These are phyloP conservation scores for Esox masquinongy DNA, from an alignment of 2,797 vertebrate species.

Conservation along the genomic window DNA sequence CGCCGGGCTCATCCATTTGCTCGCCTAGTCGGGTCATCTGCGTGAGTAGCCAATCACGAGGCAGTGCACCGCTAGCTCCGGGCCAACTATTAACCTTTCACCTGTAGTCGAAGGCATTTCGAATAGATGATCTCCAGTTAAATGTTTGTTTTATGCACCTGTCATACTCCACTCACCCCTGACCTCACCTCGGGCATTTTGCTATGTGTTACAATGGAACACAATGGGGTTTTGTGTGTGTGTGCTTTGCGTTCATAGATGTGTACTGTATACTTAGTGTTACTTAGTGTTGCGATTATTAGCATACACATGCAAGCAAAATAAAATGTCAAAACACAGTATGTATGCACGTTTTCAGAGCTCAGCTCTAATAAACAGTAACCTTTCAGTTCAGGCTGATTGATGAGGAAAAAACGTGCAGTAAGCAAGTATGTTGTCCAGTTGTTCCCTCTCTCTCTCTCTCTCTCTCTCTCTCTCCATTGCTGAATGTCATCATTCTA, in stretches of 20 bases:
- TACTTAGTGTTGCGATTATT: slow-evolving; percentile 41
- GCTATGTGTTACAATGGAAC: neutral
- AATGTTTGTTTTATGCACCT: neutral
- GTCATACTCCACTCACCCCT: neutral
- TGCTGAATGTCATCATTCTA: no score
- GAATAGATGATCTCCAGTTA: no score
- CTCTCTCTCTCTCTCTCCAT: no score
- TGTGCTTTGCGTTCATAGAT: neutral
- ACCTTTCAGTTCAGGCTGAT: no score
- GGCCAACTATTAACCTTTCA: neutral
- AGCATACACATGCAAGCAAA: slow-evolving; percentile 32
- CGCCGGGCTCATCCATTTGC: slow-evolving; percentile 94
- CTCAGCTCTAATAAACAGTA: no score
- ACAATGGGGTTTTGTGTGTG: slow-evolving; percentile 15
- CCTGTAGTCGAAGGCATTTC: no score
- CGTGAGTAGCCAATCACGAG: slow-evolving; percentile 76
- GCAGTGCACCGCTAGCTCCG: neutral
- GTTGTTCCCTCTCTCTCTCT: no score
- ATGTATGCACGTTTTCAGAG: neutral
- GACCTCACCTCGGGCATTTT: neutral
- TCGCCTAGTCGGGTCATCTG: slow-evolving; percentile 97
- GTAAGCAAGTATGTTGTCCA: no score
- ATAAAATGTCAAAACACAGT: neutral
- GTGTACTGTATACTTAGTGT: slow-evolving; percentile 38
- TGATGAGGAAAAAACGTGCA: no score